Conservation (phyloP, 2,888 invertebrate genomes). For the Watsonalla binaria region DNA sequence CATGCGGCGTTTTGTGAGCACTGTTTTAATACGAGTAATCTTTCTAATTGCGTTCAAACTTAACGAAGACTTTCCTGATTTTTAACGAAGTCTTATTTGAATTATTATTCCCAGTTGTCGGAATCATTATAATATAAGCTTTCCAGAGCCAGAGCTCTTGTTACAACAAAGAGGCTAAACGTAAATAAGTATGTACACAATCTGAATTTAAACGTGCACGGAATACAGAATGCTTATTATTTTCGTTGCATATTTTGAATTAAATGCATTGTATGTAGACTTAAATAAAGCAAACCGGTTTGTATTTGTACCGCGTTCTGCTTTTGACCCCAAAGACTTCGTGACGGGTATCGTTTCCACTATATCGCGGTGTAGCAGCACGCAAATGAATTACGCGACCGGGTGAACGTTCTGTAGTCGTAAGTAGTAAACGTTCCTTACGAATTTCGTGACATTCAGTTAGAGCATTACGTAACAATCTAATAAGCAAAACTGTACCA, state of each 20-base stretch:
- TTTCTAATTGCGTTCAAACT: too few relatives aligned
- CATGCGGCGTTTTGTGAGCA: too few relatives aligned
- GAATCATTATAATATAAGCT: too few relatives aligned
- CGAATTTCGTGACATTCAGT: constrained; percentile 53
- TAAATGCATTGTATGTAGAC: constrained; percentile 11
- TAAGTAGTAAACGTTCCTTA: constrained; percentile 23
- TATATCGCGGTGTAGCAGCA: constrained; percentile 36
- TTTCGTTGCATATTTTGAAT: neutral
- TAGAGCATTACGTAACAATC: constrained; percentile 42
- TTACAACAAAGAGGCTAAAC: too few relatives aligned
- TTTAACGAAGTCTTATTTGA: too few relatives aligned
- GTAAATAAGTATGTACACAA: too few relatives aligned
- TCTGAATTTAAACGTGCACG: too few relatives aligned
- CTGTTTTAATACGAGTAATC: too few relatives aligned
- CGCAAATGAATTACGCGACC: constrained; percentile 53
- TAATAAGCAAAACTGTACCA: constrained; percentile 38
- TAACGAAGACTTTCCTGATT: too few relatives aligned
- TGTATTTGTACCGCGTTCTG: constrained; percentile 44
- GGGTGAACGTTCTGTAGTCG: constrained; percentile 49
- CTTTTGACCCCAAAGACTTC: constrained; percentile 51
- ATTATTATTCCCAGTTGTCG: too few relatives aligned
- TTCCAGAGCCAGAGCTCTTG: too few relatives aligned
- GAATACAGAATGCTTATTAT: neutral
- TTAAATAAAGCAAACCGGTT: constrained; percentile 45
- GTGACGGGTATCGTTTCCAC: constrained; percentile 50